A percentile compares a stretch with the other conserved stretches of the same genome.
These are phyloP conservation scores for Pimephales promelas DNA, from an alignment of 2,113 vertebrate species.

Conservation along the genomic window DNA sequence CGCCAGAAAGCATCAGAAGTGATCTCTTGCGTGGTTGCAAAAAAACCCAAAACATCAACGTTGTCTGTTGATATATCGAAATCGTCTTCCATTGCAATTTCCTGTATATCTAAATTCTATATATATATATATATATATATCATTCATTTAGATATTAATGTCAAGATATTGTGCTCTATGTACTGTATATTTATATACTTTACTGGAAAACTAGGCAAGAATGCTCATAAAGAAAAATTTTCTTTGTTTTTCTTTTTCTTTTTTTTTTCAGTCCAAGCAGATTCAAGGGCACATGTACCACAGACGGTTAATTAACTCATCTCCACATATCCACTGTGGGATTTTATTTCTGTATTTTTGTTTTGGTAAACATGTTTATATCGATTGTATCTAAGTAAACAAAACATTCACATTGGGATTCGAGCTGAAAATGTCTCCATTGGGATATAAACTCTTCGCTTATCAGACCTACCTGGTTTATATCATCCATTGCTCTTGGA, in stretches of 20 bases:
- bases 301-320: constrained; percentile 2
- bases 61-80: no score
- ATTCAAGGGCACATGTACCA: background rate
- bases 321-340: background rate
- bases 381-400: background rate
- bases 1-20: no score
- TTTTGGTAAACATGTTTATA: constrained; percentile 32
- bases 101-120: no score
- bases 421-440: background rate
- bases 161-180: no score
- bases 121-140: no score
- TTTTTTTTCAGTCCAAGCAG: background rate
- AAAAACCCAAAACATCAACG: no score
- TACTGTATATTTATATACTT: no score
- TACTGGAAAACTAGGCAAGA: background rate
- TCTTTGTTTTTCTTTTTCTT: background rate
- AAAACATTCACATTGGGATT: background rate
- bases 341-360: background rate
- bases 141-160: no score
- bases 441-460: background rate
- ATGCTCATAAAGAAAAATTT: background rate
- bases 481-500: background rate
- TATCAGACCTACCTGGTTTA: background rate
- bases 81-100: no score
- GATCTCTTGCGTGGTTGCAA: no score